Evolutionary conservation across 1,140 invertebrate species (phyloP).

Genomic region (Drosophila pallidifrons): DNA sequence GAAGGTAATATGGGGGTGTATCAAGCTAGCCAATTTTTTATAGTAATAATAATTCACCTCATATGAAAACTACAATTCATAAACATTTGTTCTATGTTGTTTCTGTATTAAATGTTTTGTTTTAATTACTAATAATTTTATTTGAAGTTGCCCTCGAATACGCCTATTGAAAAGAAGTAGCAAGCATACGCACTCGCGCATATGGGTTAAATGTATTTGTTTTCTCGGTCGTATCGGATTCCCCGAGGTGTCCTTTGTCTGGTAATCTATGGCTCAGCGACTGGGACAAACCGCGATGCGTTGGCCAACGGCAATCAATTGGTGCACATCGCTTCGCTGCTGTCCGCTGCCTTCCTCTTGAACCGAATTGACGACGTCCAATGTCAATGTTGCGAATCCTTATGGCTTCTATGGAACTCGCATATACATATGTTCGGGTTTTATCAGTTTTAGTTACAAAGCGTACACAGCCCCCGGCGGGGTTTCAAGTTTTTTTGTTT

Average conservation of each 20-base stretch:
- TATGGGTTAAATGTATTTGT: conserved; percentile 9
- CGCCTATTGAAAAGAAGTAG: background rate
- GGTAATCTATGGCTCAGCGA: conserved; percentile 54
- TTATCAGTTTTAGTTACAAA: conserved; percentile 36
- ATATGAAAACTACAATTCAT: too few species aligned
- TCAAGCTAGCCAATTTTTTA: background rate
- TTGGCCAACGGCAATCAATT: conserved; percentile 35
- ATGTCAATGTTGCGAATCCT: conserved; percentile 65
- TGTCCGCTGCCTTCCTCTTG: conserved; percentile 9
- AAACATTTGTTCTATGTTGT: too few species aligned
- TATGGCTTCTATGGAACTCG: background rate
- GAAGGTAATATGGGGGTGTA: conserved; percentile 12
- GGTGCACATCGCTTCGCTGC: conserved; percentile 47
- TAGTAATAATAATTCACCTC: background rate
- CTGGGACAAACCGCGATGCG: conserved; percentile 9
- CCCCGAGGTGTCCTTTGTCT: conserved; percentile 62
- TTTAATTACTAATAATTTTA: conserved; percentile 4
- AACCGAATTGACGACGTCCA: conserved; percentile 48
- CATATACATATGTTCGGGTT: conserved; percentile 27
- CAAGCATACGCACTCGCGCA: conserved; percentile 19
- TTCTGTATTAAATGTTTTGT: background rate
- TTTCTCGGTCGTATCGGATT: conserved; percentile 32
- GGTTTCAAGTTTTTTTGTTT: conserved; percentile 8
- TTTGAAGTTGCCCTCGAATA: background rate
- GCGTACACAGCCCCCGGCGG: conserved; percentile 10